Base-by-base conservation (phyloP, 2,113 vertebrate genomes). In the Accipiter cooperii region DNA sequence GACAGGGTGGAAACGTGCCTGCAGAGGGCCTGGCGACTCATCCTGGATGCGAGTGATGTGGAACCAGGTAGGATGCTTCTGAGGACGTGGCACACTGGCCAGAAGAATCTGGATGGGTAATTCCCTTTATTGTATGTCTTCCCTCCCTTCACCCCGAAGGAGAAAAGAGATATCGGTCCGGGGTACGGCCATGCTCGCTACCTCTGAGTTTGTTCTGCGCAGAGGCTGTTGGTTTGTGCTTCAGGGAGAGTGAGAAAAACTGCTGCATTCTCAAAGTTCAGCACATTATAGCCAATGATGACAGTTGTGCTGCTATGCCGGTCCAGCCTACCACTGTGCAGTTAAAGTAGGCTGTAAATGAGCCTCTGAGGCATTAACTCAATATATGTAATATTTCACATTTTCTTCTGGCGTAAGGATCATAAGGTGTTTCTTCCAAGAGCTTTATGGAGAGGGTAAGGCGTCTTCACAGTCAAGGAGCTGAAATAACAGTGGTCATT, bases 161-260 rank as follows among this genome's bases (percentile, higher is more conserved):
- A 95, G 64, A 52, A 63, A 63, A 77, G 49, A 66, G 40, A 31
- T 13, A 13, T 31, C 2, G 5, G 28, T 84, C 25, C 2, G 0
- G 13, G 36, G 7, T 57, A 49, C 1, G 2, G 13, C 49, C 40
- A 25, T 10, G 2, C 12, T 8, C 1, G 2, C 82, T 40, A 7
- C 28, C 65, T 82, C 66, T 2, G 4, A n/a, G 36, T 47, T 86
- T 36, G 25, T 75, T 89, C 71, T 15, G 2, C 10, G 3, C 12
- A n/a, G 66, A 74, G 19, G 28, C 25, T 54, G 20, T 8, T 84
- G 57, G 42, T 57, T 87, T 83, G 19, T 31, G 28, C 4, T n/a
- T 40, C 49, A 58, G 16, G 47, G 58, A 81, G 49, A 82, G 19
- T 0, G 3, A 28, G 54, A 19, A 38, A 75, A 75, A 77, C 18